Percentiles rank a stretch among this genome's conserved stretches.
These are phyloP conservation scores for Rhabdomys pumilio DNA, from an alignment of 2,797 vertebrate species.

Conservation along the genomic window DNA sequence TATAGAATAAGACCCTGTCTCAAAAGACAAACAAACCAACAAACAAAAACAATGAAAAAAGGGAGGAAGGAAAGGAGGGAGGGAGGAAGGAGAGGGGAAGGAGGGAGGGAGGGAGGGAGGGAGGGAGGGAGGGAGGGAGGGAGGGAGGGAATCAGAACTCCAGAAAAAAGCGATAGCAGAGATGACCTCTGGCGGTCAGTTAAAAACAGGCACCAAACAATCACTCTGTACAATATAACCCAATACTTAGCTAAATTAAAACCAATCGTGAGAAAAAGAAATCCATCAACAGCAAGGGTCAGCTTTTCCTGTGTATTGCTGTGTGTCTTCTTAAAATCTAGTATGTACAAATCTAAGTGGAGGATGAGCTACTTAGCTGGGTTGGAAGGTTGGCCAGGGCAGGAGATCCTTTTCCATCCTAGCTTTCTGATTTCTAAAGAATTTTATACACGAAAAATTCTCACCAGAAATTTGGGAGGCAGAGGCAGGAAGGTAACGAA, in stretches of 20 bases:
- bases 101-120: too few relatives aligned
- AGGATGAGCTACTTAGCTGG: background rate
- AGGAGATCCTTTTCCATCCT: background rate
- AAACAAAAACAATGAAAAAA: background rate
- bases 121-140: background rate
- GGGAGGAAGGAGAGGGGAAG: too few relatives aligned
- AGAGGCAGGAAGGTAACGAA: background rate
- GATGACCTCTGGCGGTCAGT: constrained; percentile 13
- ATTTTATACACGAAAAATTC: background rate
- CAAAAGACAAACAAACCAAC: background rate
- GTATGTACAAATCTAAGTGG: background rate
- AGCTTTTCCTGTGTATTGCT: background rate
- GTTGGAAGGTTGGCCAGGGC: background rate
- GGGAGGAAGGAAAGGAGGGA: too few relatives aligned
- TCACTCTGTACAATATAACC: background rate
- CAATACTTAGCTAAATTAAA: constrained; percentile 29
- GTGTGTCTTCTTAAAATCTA: background rate
- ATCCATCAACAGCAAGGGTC: background rate
- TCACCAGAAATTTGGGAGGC: background rate
- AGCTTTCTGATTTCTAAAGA: constrained; percentile 21
- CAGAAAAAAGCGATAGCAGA: background rate
- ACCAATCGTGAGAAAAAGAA: constrained; percentile 30
- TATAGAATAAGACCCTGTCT: background rate
- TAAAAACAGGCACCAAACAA: background rate
- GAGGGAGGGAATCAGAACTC: background rate